Evolutionary conservation across 2,113 vertebrate species (phyloP).

Genomic region (Coryphaenoides rupestris): DNA sequence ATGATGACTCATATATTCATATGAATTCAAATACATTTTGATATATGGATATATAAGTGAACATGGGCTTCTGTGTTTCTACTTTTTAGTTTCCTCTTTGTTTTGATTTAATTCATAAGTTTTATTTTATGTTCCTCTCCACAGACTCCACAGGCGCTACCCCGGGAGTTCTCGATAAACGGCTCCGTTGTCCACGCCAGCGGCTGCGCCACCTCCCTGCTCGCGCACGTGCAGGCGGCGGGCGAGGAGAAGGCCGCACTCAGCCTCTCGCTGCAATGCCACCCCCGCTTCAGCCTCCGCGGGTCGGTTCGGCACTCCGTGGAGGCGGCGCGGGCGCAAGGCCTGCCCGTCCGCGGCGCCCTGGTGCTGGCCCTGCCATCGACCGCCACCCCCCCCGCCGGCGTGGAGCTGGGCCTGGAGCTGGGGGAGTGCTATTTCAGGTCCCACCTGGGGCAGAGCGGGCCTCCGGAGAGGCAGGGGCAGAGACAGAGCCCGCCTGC

Average conservation of each 20-base stretch:
- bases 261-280: conserved; percentile 40
- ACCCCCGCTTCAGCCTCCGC: conserved; percentile 25
- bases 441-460: conserved; percentile 44
- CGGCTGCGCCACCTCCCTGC: conserved; percentile 49
- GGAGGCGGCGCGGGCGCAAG: conserved; percentile 55
- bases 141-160: conserved; percentile 58
- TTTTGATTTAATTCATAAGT: not conserved
- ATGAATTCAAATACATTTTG: too few relatives aligned
- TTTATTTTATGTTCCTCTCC: conserved; percentile 7
- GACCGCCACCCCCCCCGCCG: conserved; percentile 25
- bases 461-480: conserved; percentile 35
- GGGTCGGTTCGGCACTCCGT: conserved; percentile 65
- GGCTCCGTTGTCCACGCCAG: conserved; percentile 57
- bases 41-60: too few relatives aligned
- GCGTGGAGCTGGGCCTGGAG: conserved; percentile 50
- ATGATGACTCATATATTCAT: too few relatives aligned
- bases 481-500: conserved; percentile 29
- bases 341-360: conserved; percentile 59
- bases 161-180: conserved; percentile 60
- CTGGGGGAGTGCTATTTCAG: conserved; percentile 69
- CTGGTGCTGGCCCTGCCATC: conserved; percentile 50
- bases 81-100: not conserved
- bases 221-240: conserved; percentile 38
- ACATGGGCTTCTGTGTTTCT: not conserved
- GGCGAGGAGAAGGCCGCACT: conserved; percentile 43